Base-by-base conservation (phyloP, 2,113 vertebrate genomes). In the Xenotilapia leptura region DNA sequence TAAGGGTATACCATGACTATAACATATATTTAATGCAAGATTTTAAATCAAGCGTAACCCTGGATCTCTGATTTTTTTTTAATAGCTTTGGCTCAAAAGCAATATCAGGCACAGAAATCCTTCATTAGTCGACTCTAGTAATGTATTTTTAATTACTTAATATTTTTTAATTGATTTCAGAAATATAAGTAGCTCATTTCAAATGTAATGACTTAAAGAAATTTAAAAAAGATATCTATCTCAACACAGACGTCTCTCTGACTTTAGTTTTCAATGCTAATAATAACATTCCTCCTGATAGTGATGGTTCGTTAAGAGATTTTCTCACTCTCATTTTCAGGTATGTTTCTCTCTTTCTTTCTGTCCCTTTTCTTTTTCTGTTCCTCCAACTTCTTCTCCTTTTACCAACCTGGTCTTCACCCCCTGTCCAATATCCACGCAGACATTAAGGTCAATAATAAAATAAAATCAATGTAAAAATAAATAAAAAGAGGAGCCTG, bases 181-280 rank as follows among this genome's bases (percentile, higher is more conserved):
- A 42, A 70, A 42, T 70, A 42, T 14, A 40, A 70, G 65, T 23
- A 70, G 12, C 0, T 23, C 2, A 40, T 40, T 21, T 70, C 65
- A 23, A 70, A 70, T 70, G 13, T 40, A 70, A 42, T 38, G 60
- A 38, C 33, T 38, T 21, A 38, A 68, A 68, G 19, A 68, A 21
- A 70, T 70, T 23, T 0, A 2, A 42, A 38, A 70, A 40, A 15
- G 1, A 42, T 21, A 38, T 21, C n/a, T 8, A 21, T 14, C 62
- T 68, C 36, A 68, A 40, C n/a, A 68, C 19, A 68, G 36, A 68
- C 1, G 2, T 68, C 33, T 40, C 33, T 68, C 62, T 68, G 62
- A 68, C 36, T 68, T 68, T 68, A 68, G 36, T 68, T 68, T 38
- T 40, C 62, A 40, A 13, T 40, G 5, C 11, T 68, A 40, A 68